phyloP scores from a whole-genome alignment of 1,140 invertebrate species.

The Drosophila littoralis region DNA sequence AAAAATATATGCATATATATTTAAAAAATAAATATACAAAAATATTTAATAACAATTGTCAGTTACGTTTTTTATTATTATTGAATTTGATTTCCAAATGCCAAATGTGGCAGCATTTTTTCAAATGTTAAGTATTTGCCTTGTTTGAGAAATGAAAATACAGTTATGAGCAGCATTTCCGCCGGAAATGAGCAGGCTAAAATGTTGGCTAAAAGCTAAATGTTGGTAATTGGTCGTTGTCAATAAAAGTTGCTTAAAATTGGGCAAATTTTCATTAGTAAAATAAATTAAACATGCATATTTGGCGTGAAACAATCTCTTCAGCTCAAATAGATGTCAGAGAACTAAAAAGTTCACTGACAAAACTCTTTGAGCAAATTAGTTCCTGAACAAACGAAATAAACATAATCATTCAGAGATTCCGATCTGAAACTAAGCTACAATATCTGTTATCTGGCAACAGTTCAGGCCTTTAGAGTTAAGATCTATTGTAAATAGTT shows the following conservation, averaged over 20 bases:
- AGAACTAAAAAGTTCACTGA: too few relatives aligned
- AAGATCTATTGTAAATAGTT: too few relatives aligned
- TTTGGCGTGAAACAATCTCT: too few relatives aligned
- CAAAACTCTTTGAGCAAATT: too few relatives aligned
- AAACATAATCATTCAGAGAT: too few relatives aligned
- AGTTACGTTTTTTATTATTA: slow-evolving; percentile 1
- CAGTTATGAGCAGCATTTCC: not conserved
- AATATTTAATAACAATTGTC: slow-evolving; percentile 29
- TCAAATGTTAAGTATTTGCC: not conserved
- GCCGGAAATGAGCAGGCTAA: not conserved
- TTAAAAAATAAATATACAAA: slow-evolving; percentile 6
- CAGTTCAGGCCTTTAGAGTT: too few relatives aligned
- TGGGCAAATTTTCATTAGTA: not conserved
- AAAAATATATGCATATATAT: slow-evolving; percentile 12
- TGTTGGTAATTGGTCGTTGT: not conserved
- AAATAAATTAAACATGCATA: too few relatives aligned
- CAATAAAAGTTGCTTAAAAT: slow-evolving; percentile 4
- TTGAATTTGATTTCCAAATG: not conserved
- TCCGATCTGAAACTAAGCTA: too few relatives aligned
- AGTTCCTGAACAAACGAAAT: too few relatives aligned
- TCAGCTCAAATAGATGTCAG: too few relatives aligned
- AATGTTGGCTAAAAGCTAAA: not conserved
- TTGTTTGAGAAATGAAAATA: not conserved
- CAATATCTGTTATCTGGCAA: too few relatives aligned
- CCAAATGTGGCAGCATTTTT: not conserved